phyloP scores from a whole-genome alignment of 2,113 vertebrate genomes.

The Gallinago jamesoni region DNA sequence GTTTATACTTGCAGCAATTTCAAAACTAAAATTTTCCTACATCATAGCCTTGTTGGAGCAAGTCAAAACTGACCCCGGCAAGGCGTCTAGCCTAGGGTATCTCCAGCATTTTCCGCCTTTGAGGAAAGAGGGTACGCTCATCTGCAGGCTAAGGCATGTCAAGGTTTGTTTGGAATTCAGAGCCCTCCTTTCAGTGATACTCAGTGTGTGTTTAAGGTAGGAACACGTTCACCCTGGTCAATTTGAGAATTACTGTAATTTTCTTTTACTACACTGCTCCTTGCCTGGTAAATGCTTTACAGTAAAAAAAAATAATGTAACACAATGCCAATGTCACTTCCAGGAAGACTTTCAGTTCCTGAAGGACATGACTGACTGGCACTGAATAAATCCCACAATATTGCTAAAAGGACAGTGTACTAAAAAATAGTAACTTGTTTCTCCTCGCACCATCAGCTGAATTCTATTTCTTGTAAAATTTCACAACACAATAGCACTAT shows the following conservation, averaged over 20 bases:
- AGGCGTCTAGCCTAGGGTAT: not conserved
- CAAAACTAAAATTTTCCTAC: slow-evolving; percentile 7
- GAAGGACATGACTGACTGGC: slow-evolving; percentile 1
- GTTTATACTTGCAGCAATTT: slow-evolving; percentile 47
- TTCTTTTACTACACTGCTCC: slow-evolving; percentile 47
- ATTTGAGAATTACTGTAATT: slow-evolving; percentile 68
- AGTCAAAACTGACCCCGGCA: not conserved
- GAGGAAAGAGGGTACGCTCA: slow-evolving; percentile 3
- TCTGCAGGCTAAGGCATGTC: slow-evolving; percentile 12
- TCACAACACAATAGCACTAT: not conserved
- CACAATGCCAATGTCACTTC: slow-evolving; percentile 1
- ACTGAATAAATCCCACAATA: not conserved
- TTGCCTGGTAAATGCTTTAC: slow-evolving; percentile 54
- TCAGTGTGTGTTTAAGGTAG: slow-evolving; percentile 41
- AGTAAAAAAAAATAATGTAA: slow-evolving; percentile 30
- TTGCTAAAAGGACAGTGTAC: not conserved
- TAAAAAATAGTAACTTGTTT: not conserved
- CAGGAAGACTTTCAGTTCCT: not conserved
- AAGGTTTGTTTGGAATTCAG: slow-evolving; percentile 63
- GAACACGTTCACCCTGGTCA: slow-evolving; percentile 32
- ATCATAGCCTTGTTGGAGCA: not conserved
- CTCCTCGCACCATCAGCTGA: not conserved
- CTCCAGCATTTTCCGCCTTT: not conserved
- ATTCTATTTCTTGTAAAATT: not conserved
- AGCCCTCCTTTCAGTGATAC: slow-evolving; percentile 53